phyloP scores from a whole-genome alignment of 2,797 vertebrate genomes.

The Loris lydekkerianus region DNA sequence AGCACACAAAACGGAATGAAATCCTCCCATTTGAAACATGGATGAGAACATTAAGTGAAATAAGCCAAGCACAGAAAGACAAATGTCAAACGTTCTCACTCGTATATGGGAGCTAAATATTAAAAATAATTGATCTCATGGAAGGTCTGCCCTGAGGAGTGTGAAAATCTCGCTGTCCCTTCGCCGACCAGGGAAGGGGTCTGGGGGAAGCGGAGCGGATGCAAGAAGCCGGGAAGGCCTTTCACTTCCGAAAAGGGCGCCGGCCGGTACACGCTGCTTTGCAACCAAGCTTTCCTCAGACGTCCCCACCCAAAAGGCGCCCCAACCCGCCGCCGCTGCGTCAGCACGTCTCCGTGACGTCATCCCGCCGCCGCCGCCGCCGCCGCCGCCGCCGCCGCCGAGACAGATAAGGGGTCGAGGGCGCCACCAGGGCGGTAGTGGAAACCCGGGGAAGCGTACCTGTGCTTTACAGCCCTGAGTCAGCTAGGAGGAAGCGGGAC shows the following conservation, averaged over 20 bases:
- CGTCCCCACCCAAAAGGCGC: not conserved
- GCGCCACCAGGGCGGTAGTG: rapidly evolving
- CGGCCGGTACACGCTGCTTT: rapidly evolving
- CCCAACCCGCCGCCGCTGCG: not conserved
- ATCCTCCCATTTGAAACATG: too few species aligned
- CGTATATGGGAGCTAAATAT: too few species aligned
- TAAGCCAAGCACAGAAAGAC: too few species aligned
- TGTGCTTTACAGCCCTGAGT: not conserved
- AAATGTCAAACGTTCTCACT: too few species aligned
- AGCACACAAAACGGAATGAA: not conserved
- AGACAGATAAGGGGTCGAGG: rapidly evolving
- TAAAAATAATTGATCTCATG: too few species aligned
- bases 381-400: too few species aligned
- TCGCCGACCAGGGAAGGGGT: not conserved
- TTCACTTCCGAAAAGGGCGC: rapidly evolving
- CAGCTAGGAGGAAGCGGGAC: not conserved
- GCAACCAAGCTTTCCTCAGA: rapidly evolving
- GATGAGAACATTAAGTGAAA: too few species aligned
- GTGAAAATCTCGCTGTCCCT: too few species aligned
- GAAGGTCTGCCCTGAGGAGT: rapidly evolving
- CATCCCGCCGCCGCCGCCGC: not conserved
- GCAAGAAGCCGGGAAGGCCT: rapidly evolving
- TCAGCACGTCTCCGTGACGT: constrained; percentile 60
- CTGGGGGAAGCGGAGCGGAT: rapidly evolving
- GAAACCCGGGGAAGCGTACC: not conserved